Evolutionary conservation across 2,113 vertebrate genomes (phyloP), one percentile per base, ranked within the genome.

Genomic region (Stomatorhinus ivindoensis): DNA sequence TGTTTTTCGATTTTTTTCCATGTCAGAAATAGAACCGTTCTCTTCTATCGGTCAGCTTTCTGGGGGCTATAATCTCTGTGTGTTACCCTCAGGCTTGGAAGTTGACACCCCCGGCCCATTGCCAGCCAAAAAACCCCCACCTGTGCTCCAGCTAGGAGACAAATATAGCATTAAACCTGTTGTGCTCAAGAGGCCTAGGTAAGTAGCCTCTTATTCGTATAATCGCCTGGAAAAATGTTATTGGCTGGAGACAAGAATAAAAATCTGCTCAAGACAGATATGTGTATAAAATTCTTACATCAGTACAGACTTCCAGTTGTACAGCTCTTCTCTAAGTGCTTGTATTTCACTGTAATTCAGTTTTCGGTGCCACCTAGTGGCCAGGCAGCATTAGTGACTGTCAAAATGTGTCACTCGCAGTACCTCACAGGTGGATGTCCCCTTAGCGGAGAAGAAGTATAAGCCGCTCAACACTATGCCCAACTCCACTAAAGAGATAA

Each of bases 81-180:
- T 88, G 8, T 88, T 55, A 88, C 27, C 92, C 2, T 9, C 48
- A 97, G 98, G 98, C 27, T 90, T 99, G 61, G 98, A 99, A 91
- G 95, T 97, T 90, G 98, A 99, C 89, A 95, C 96, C 0, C 96
- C 97, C 0, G 96, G 95, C 31, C 94, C 96, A 2, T 92, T 93
- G 4, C 97, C 96, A 0, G 90, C 95, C 2, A 99, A 99, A 92
- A 99, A 99, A 90, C 86, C 90, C 0, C 94, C 95, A 0, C 51
- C 90, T 8, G 92, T 97, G 0, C 96, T 96, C 0, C 93, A 96
- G 9, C 94, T 96, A 2, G 95, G 97, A 0, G 97, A 98, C 94
- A 99, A 99, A 89, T 99, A 98, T 94, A 98, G 95, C 91, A 96
- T 99, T 84, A 98, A 98, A 87, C 97, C 97, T 1, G 96, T 97